A percentile compares a stretch with the other conserved stretches of the same genome.
Conservation (phyloP, 2,888 invertebrate species). For the Drosophila mulleri region DNA sequence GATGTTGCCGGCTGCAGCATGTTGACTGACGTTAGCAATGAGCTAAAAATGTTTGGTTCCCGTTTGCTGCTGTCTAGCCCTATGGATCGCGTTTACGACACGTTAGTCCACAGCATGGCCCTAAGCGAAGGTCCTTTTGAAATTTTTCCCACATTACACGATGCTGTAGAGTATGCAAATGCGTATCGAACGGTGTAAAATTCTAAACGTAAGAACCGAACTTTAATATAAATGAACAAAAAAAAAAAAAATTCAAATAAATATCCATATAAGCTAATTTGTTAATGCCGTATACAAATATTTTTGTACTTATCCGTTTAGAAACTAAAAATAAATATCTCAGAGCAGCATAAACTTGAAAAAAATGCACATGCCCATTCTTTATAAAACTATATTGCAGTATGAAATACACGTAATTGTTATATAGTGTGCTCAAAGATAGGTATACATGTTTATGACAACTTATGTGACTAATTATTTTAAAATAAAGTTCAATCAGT, state of each 20-base stretch:
- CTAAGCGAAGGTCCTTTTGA: constrained; percentile 84
- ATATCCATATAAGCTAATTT: constrained; percentile 37
- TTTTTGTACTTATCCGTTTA: background rate
- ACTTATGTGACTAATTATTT: too few species aligned
- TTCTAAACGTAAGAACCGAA: constrained; percentile 18
- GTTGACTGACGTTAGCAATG: constrained; percentile 86
- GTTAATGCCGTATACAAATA: constrained; percentile 31
- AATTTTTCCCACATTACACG: constrained; percentile 88
- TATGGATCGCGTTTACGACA: constrained; percentile 85
- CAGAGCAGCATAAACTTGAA: constrained; percentile 19
- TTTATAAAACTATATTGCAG: too few species aligned
- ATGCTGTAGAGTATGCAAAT: constrained; percentile 87
- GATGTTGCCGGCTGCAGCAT: constrained; percentile 88
- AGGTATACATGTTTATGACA: too few species aligned
- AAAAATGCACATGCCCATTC: background rate
- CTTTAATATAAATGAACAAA: constrained; percentile 10
- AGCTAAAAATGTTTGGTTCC: constrained; percentile 86
- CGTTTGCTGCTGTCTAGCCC: constrained; percentile 87
- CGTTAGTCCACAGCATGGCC: constrained; percentile 83
- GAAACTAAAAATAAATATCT: constrained; percentile 33
- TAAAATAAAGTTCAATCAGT: too few species aligned
- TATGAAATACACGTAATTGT: too few species aligned
- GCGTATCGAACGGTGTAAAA: constrained; percentile 81
- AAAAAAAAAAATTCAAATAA: constrained; percentile 22
- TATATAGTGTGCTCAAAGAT: too few species aligned